Evolutionary conservation across 2,888 invertebrate species (phyloP).

Genomic region (Mythimna impura): DNA sequence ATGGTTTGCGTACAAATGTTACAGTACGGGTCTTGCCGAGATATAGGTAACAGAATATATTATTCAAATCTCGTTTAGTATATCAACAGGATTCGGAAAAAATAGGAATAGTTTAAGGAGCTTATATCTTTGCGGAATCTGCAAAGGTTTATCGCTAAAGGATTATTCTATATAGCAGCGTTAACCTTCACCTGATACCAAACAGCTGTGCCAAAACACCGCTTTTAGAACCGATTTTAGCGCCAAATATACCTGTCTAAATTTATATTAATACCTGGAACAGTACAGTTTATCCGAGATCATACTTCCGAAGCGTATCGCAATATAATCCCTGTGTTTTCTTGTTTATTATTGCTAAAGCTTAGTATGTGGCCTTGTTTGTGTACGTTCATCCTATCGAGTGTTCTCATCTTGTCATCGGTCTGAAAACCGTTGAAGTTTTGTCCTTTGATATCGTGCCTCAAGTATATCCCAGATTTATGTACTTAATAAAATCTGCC

Average conservation of each 20-base stretch:
- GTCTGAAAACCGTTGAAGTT: conserved; percentile 10
- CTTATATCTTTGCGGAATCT: conserved; percentile 22
- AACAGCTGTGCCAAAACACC: conserved; percentile 41
- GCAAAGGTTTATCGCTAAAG: conserved; percentile 19
- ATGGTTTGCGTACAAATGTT: conserved; percentile 38
- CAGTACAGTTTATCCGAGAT: conserved; percentile 40
- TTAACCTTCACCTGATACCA: conserved; percentile 18
- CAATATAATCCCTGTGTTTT: conserved; percentile 20
- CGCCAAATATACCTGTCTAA: conserved; percentile 15
- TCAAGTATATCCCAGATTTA: neutral
- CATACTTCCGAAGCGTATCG: conserved; percentile 27
- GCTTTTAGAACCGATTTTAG: conserved; percentile 27
- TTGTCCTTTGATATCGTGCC: neutral
- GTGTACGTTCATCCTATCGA: conserved; percentile 15
- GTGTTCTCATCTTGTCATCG: conserved; percentile 19
- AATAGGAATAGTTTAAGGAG: conserved; percentile 16
- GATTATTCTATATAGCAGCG: conserved; percentile 31
- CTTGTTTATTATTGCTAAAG: conserved; percentile 24
- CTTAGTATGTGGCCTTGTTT: conserved; percentile 12
- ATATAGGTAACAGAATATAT: conserved; percentile 41
- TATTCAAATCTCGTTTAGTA: conserved; percentile 45
- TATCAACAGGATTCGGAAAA: conserved; percentile 22
- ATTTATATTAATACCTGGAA: conserved; percentile 37
- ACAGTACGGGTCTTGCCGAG: conserved; percentile 19
- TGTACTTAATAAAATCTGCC: neutral